Evolutionary conservation across 2,888 invertebrate genomes (phyloP), one percentile per base, ranked within the genome.

Genomic region (Hermodice carunculata): DNA sequence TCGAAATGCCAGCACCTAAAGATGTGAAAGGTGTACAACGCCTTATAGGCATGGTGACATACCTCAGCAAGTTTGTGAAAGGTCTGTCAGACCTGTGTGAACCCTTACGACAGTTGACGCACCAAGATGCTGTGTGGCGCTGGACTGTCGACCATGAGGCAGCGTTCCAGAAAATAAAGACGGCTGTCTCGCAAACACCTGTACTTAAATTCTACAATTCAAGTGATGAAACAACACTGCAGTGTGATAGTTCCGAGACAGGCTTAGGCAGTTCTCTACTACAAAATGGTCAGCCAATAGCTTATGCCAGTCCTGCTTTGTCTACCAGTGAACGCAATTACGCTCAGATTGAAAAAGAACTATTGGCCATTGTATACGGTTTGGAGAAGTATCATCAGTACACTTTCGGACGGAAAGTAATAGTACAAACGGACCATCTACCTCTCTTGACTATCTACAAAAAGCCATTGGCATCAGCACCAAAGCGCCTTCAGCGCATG

Each of bases 21-120:
- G 60, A 51, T 24, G 8, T 61, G 24, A 31, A 61, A 17, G 63
- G 61, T 24, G 42, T 70, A 8, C 29, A 61, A 11, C n/a, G 69
- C 4, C 59, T 69, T 28, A 56, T 67, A 11, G 71, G 73, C 24
- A 61, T 65, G 31, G 48, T 68, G 2, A 70, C 64, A 29, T 71
- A 68, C 28, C 65, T 72, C 14, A 28, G 56, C 3, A 53, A 51
- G 28, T 70, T 71, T 52, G 8, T 67, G 8, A 59, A 58, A 3
- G 59, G 65, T 19, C 52, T 70, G 1, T 57, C 68, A 17, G 60
- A 64, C 1, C 43, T 62, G 1, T 34, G 40, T 2, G 31, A 59
- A 3, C 70, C 66, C 11, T 49, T 71, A 2, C 52, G 46, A 0
- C 56, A 64, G 14, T 59, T 70, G 0, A 42, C 44, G 2, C 64